Conservation (phyloP, 92 coral and sea anemone species). For the Diadumene lineata region DNA sequence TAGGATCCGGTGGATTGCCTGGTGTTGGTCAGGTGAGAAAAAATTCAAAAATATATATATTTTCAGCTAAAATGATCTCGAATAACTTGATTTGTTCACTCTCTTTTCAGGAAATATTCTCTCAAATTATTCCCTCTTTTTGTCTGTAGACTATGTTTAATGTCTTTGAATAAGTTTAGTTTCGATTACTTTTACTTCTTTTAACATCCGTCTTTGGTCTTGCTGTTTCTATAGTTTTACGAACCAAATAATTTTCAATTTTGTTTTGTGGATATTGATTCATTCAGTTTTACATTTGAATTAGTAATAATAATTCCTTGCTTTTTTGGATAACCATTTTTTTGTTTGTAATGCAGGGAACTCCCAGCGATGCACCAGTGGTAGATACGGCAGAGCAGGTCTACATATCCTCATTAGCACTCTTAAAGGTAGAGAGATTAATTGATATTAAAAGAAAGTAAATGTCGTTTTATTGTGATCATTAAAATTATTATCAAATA, state of each 20-base stretch:
- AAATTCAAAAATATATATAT: neutral
- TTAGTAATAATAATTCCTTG: neutral
- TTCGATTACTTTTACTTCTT: too few species aligned
- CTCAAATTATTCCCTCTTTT: neutral
- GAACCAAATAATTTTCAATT: too few species aligned
- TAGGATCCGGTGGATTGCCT: slow-evolving; percentile 98
- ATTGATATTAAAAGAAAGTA: too few species aligned
- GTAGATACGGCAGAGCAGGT: slow-evolving; percentile 99
- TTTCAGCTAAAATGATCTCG: neutral
- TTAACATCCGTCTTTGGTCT: too few species aligned
- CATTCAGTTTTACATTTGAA: too few species aligned
- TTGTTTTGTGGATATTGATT: too few species aligned
- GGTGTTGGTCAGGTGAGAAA: slow-evolving; percentile 93
- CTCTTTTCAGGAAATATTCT: neutral
- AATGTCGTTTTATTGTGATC: too few species aligned
- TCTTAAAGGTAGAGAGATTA: slow-evolving; percentile 84
- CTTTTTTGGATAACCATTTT: neutral
- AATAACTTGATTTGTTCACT: neutral
- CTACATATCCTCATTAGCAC: slow-evolving; percentile 88
- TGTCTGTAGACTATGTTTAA: neutral
- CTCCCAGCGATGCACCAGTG: slow-evolving; percentile 60
- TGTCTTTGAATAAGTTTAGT: too few species aligned
- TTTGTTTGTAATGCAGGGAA: neutral
- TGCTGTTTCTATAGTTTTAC: too few species aligned
- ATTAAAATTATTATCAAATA: too few species aligned